These are phyloP conservation scores for Grammomys dolichurus DNA, from an alignment of 2,113 vertebrate species.

Conservation along the genomic window DNA sequence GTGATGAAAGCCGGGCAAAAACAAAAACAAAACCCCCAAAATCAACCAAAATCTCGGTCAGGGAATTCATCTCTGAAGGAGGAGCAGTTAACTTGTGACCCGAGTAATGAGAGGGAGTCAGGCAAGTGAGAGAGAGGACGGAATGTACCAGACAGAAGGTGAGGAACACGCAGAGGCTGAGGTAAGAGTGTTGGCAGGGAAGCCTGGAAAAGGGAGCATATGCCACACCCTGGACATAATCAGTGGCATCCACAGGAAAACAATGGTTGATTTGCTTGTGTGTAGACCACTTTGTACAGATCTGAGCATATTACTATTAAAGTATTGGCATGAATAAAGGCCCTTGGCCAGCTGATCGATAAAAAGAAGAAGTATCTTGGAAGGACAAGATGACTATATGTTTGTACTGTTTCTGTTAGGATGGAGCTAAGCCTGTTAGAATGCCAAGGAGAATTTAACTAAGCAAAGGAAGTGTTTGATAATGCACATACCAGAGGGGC, in stretches of 20 bases:
- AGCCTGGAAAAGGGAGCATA: constrained; percentile 11
- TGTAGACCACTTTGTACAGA: neutral
- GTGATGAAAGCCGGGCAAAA: neutral
- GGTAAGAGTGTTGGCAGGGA: neutral
- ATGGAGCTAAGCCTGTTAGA: neutral
- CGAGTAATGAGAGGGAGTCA: neutral
- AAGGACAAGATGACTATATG: neutral
- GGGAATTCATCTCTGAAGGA: neutral
- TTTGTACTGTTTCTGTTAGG: neutral
- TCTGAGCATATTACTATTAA: neutral
- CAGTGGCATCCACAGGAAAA: neutral
- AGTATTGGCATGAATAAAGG: neutral
- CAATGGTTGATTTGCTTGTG: neutral
- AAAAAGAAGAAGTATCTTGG: neutral
- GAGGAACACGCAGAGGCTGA: neutral
- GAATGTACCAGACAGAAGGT: neutral
- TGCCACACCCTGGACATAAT: neutral
- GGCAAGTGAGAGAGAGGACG: constrained; percentile 27
- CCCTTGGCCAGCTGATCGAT: neutral
- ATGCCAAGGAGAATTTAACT: constrained; percentile 26
- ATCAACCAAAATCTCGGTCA: neutral
- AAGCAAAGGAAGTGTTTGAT: neutral
- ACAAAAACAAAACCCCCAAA: no score
- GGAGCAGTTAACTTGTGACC: neutral
- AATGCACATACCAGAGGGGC: neutral